Evolutionary conservation across 1,140 invertebrate species (phyloP).

Genomic region (Saxidomus purpurata): DNA sequence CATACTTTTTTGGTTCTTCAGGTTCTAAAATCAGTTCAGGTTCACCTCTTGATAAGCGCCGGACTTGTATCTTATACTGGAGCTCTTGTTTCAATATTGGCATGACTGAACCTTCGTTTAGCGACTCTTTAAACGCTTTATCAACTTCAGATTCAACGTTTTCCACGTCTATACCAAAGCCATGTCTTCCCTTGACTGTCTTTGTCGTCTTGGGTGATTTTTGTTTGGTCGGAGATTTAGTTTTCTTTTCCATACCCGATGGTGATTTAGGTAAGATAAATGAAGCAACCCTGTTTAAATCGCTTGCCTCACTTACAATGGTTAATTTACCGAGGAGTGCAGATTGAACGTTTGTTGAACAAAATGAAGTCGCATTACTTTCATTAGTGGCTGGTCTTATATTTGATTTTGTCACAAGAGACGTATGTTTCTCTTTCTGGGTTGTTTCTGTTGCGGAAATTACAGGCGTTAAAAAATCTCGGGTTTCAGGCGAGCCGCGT

Average conservation of each 20-base stretch:
- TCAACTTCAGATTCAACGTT: neutral
- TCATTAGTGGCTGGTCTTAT: neutral
- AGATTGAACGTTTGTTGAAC: slow-evolving; percentile 9
- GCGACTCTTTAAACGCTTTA: neutral
- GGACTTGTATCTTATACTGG: slow-evolving; percentile 27
- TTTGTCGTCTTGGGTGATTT: neutral
- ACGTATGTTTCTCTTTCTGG: neutral
- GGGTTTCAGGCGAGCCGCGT: neutral
- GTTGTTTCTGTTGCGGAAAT: neutral
- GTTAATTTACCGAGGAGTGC: neutral
- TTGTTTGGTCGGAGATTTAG: neutral
- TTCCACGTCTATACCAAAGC: neutral
- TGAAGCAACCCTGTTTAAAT: too few species aligned
- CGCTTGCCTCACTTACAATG: too few species aligned
- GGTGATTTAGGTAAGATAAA: neutral
- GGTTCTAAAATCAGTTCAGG: slow-evolving; percentile 28
- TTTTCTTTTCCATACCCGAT: neutral
- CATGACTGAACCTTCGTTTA: neutral
- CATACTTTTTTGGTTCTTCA: slow-evolving; percentile 16
- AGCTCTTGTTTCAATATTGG: slow-evolving; percentile 29
- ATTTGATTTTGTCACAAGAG: too few species aligned
- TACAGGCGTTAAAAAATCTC: neutral
- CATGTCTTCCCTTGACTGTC: neutral
- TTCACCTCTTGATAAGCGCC: neutral
- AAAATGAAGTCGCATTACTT: neutral